Base-by-base conservation (phyloP, 2,888 invertebrate species). In the Anticlea derivata region DNA sequence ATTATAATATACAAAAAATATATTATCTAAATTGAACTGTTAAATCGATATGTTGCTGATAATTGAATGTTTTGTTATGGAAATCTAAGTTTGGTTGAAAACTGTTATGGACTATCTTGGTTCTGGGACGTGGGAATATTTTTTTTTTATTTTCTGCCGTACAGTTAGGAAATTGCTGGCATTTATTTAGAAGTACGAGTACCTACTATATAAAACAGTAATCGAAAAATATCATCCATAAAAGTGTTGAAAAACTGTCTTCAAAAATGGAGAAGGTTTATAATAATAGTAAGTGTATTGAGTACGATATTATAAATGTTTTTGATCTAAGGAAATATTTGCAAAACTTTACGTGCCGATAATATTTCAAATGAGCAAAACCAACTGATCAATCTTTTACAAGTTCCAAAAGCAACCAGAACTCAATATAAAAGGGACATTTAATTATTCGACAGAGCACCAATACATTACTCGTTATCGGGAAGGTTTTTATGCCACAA, bases 381-480 rank as follows among this genome's bases (percentile, higher is more conserved):
- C n/a, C 13, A 39, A 34, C 34, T 13, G 23, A 29, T 38, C 39
- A 43, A n/a, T n/a, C n/a, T n/a, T n/a, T n/a, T n/a, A n/a, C n/a
- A n/a, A n/a, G n/a, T n/a, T n/a, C n/a, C n/a, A n/a, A n/a, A n/a
- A n/a, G n/a, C n/a, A n/a, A 73, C 71, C 60, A 61, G 63, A 62
- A 65, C 58, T 66, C 72, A 70, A 79, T 79, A 78, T 76, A 80
- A 80, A 81, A 79, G 74, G 77, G 69, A 70, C 75, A 71, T 87
- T 87, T 88, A 88, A 87, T 89, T 88, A 87, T 86, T 84, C 78
- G 71, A 75, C 66, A 67, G 66, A 72, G 76, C 77, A 73, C 78
- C 76, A 74, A 86, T 86, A 83, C 85, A 83, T 87, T 85, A 86
- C 78, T 76, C 70, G 82, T 87, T 89, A 89, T 89, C 89, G 83